Evolutionary conservation across 2,888 invertebrate species (phyloP), one percentile per base, ranked within the genome.

Genomic region (Melanchra persicariae): DNA sequence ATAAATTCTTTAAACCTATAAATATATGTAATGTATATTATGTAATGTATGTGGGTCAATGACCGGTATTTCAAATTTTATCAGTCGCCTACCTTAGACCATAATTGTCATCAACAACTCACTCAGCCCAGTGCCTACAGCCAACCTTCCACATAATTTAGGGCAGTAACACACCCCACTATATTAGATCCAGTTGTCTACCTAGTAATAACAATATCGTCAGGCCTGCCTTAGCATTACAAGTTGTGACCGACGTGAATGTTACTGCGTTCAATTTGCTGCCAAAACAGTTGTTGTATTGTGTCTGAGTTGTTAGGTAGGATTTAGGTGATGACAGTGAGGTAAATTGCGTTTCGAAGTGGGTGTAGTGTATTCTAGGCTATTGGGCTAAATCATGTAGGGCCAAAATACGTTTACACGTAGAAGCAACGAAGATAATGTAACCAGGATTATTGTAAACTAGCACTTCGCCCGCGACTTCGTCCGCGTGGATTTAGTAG

Each of bases 211-310:
- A 49, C 64, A 65, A n/a, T 70, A 74, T 61, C 45, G 40, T 57
- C 63, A 64, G 59, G 1, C 40, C 43, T 51, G n/a, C 64, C 43
- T 74, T 37, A 51, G 15, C 24, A 62, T 15, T 47, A 81, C 61
- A 59, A 51, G 51, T 70, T 66, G 59, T 63, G 77, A 62, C n/a
- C 45, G 45, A 59, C 26, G 17, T 57, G 22, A 59, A 24, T 49
- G 64, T 62, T 76, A 58, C 40, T 54, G 59, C 59, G 40, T 54
- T 70, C 59, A 76, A 78, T 78, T 52, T 78, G 62, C n/a, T 81
- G 81, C 60, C 61, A 62, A 70, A 76, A 76, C 43, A 59, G 78
- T 76, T 47, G 65, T 70, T 59, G 70, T 81, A 26, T 59, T 75
- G 58, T 59, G 61, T 67, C 47, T 63, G 54, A 34, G 43, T 51